A percentile compares a stretch with the other conserved stretches of the same genome.
phyloP scores from a whole-genome alignment of 1,140 invertebrate genomes.

The Vanessa tameamea region DNA sequence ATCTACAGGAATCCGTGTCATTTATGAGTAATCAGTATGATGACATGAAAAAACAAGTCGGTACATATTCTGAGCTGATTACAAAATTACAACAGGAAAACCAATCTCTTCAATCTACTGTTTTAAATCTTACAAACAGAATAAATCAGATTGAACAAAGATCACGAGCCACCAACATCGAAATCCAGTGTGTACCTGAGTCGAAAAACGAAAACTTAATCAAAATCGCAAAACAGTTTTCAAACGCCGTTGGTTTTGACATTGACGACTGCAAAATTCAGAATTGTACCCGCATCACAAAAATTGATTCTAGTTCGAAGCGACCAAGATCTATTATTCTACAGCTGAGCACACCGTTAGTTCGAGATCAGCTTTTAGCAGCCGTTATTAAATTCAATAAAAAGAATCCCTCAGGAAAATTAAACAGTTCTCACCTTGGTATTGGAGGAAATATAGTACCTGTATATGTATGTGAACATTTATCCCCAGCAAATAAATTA shows the following conservation, averaged over 20 bases:
- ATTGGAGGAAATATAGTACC: background rate
- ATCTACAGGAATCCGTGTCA: too few species aligned
- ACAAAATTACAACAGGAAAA: too few species aligned
- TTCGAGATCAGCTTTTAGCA: constrained; percentile 34
- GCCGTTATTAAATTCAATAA: constrained; percentile 35
- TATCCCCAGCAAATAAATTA: constrained; percentile 4
- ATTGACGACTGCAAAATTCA: constrained; percentile 22
- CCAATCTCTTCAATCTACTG: background rate
- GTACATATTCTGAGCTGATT: too few species aligned
- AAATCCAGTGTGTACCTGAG: constrained; percentile 38
- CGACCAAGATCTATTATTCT: constrained; percentile 36
- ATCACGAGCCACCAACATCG: constrained; percentile 30
- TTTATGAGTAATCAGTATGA: too few species aligned
- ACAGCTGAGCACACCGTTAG: constrained; percentile 16
- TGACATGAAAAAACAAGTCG: too few species aligned
- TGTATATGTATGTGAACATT: constrained; percentile 30
- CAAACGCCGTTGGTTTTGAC: constrained; percentile 7
- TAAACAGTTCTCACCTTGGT: constrained; percentile 29
- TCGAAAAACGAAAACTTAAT: constrained; percentile 11
- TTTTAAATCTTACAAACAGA: background rate
- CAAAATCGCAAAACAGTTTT: too few species aligned
- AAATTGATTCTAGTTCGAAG: constrained; percentile 13
- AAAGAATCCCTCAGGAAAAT: constrained; percentile 23
- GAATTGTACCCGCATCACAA: constrained; percentile 25
- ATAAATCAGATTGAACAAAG: constrained; percentile 20